Evolutionary conservation across 2,797 vertebrate genomes (phyloP).

Genomic region (Pogoniulus pusillus): DNA sequence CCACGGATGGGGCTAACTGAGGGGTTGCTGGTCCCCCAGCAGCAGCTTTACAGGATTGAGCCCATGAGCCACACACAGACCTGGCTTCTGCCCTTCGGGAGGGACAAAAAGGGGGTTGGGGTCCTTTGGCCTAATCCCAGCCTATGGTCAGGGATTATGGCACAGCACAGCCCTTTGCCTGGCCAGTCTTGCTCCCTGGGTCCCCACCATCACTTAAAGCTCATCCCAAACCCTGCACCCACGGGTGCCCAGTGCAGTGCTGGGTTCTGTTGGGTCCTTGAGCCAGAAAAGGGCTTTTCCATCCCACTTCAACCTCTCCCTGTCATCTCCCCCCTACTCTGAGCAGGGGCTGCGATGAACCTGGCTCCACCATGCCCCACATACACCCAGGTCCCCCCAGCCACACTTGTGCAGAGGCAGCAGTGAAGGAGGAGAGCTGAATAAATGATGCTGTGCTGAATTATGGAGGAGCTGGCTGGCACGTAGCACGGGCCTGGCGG

Average conservation of each 20-base stretch:
- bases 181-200: no score
- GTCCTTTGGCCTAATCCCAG: background rate
- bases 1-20: fast-evolving
- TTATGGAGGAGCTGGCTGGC: slow-evolving; percentile 13
- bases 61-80: fast-evolving
- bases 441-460: slow-evolving; percentile 44
- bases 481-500: background rate
- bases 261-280: background rate
- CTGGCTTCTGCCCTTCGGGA: background rate
- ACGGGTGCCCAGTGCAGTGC: fast-evolving
- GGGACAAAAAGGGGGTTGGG: background rate
- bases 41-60: background rate
- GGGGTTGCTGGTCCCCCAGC: background rate
- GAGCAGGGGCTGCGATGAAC: fast-evolving
- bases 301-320: no score
- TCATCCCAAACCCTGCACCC: background rate
- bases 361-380: fast-evolving
- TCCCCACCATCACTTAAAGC: fast-evolving
- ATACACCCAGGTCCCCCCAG: background rate
- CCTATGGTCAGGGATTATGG: fast-evolving
- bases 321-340: background rate
- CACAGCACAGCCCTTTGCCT: background rate
- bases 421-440: background rate
- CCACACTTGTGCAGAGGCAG: background rate
- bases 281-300: background rate